Base-by-base conservation (phyloP, 2,888 invertebrate species). In the Megalurothrips usitatus region DNA sequence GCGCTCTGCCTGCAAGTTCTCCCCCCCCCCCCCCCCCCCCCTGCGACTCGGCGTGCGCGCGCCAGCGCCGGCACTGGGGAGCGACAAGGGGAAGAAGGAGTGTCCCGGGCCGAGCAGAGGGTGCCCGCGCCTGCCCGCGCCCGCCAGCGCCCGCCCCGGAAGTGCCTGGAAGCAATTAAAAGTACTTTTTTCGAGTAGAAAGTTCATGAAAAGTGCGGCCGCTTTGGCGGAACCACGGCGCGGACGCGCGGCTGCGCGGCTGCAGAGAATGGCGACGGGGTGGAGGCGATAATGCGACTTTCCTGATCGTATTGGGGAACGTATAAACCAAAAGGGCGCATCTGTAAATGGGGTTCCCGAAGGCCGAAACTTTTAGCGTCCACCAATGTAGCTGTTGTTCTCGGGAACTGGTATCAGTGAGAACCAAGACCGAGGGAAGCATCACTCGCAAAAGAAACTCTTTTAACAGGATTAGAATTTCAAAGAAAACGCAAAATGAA, bases 151-250 rank as follows among this genome's bases (percentile, higher is more conserved):
- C 26, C 68, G 34, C 34, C 26, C 68, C 26, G 10, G 68, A 75
- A 75, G 58, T 58, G 58, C 58, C 58, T 58, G 14, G 68, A 75
- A 75, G 68, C 68, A 75, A 75, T 75, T 75, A 75, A 75, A 75
- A 26, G 26, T 75, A 8, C 68, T 12, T 26, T 75, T 23, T 23
- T 68, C 58, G 58, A 58, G 58, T 58, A 58, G 58, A 58, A 58
- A 58, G 58, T 58, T 58, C 58, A 58, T 58, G 58, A n/a, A 58
- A 58, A 58, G 58, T 58, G 58, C 17, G 58, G n/a, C 58, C 58
- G 19, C 34, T 43, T 43, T 43, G 34, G 34, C 34, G 34, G 34
- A 43, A 43, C 34, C 34, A 43, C 34, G 34, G 34, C 34, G 34
- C 34, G 34, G 34, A 43, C 34, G 34, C 34, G 34, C 34, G 34